A percentile compares a stretch with the other conserved stretches of the same genome.
Conservation (phyloP, 2,113 vertebrate species). For the Capreolus pygargus region DNA sequence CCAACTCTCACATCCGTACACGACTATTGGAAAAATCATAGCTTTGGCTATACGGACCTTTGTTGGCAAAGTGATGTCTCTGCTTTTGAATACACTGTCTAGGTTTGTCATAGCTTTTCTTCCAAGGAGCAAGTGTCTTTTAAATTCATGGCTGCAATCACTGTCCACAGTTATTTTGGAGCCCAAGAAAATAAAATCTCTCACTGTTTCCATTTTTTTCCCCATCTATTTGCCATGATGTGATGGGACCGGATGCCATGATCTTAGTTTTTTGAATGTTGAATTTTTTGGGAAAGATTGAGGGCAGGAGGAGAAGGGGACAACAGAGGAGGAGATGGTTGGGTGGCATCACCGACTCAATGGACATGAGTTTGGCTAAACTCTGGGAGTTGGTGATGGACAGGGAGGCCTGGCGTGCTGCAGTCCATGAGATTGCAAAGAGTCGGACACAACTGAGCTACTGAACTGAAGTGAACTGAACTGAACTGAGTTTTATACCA, state of each 20-base stretch:
- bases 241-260: rapidly evolving
- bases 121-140: background rate
- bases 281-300: background rate
- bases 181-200: background rate
- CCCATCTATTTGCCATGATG: background rate
- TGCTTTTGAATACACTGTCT: background rate
- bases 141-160: background rate
- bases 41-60: background rate
- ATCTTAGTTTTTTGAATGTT: background rate
- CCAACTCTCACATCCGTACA: background rate
- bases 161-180: background rate
- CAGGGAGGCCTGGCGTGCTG: background rate
- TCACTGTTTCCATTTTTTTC: background rate
- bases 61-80: background rate
- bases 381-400: background rate
- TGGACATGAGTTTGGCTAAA: background rate
- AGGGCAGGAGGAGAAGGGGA: background rate
- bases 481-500: background rate
- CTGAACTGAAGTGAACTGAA: background rate
- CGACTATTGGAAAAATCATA: background rate
- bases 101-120: background rate
- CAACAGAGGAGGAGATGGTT: background rate
- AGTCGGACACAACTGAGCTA: background rate
- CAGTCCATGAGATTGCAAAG: background rate
- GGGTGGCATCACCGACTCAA: background rate